phyloP scores from a whole-genome alignment of 2,888 invertebrate genomes.

The Allolobophora icterica region DNA sequence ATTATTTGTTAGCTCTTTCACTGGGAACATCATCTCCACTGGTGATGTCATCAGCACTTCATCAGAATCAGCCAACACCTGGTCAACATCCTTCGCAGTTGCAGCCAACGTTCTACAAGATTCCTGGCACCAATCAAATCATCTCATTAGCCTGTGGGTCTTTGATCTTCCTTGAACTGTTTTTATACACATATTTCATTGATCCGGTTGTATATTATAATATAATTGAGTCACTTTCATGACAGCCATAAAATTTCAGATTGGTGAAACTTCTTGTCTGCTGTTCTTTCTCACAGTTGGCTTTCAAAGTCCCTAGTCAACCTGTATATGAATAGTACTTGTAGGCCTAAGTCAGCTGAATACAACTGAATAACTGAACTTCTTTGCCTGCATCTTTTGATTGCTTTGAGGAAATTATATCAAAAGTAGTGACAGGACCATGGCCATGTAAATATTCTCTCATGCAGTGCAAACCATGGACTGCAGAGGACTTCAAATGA shows the following conservation, averaged over 20 bases:
- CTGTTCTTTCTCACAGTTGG: background rate
- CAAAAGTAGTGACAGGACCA: background rate
- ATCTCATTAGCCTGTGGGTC: constrained; percentile 31
- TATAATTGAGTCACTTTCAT: background rate
- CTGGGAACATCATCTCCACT: background rate
- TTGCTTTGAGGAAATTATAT: background rate
- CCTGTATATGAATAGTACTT: no score
- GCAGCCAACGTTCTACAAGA: constrained; percentile 22
- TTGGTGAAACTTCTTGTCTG: background rate
- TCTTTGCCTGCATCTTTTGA: background rate
- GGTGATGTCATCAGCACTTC: constrained; percentile 18
- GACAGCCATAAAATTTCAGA: background rate
- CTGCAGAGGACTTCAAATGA: background rate
- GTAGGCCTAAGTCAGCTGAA: background rate
- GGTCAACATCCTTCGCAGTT: background rate
- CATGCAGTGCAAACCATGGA: background rate
- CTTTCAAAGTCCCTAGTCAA: background rate
- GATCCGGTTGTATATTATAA: background rate
- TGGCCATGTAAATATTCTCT: background rate
- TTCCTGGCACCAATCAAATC: constrained; percentile 24
- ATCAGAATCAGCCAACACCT: background rate
- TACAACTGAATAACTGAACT: background rate
- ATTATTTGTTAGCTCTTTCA: background rate
- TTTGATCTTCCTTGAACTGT: background rate
- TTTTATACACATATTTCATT: background rate